phyloP scores from a whole-genome alignment of 92 coral and sea anemone species.

The Parazoanthus atlanticus region DNA sequence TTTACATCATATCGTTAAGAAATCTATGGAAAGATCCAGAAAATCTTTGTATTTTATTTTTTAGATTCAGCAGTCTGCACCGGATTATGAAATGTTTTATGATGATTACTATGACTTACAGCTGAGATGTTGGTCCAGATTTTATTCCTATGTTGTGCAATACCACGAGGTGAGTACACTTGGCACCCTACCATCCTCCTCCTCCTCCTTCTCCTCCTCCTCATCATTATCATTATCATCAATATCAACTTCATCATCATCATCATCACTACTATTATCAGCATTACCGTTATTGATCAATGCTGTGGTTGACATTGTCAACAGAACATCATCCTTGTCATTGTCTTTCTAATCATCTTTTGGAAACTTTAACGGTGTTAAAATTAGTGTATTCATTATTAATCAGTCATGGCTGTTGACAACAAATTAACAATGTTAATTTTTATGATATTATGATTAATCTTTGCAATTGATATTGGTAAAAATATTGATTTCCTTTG shows the following conservation, averaged over 20 bases:
- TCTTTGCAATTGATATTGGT: no score
- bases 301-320: background rate
- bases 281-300: background rate
- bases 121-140: constrained; percentile 94
- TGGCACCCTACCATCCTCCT: background rate
- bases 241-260: background rate
- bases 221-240: background rate
- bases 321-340: no score
- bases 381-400: no score
- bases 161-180: constrained; percentile 79
- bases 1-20: no score
- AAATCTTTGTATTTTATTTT: background rate
- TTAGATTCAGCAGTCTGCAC: constrained; percentile 90
- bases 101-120: constrained; percentile 89
- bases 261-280: background rate
- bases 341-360: no score
- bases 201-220: background rate
- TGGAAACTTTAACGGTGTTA: no score
- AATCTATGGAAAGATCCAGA: background rate
- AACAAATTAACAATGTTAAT: no score
- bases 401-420: no score
- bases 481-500: no score
- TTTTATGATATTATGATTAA: no score
- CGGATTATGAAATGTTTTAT: constrained; percentile 84
- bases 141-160: constrained; percentile 91